Conservation (phyloP, 2,888 invertebrate species). For the Scaptomyza tumidula region DNA sequence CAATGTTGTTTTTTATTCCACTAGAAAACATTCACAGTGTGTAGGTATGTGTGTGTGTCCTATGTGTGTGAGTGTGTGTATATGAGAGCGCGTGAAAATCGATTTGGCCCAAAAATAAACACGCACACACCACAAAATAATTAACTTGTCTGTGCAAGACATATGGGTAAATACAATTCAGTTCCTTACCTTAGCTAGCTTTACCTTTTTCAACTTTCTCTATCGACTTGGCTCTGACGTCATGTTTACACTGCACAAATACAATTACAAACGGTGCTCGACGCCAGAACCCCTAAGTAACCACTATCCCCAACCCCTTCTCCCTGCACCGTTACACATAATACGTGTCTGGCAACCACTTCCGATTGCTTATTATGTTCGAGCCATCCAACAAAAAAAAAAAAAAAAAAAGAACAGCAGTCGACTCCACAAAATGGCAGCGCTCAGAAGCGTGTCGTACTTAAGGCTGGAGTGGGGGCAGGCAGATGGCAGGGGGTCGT, state of each 20-base stretch:
- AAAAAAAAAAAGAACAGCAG: slow-evolving; percentile 25
- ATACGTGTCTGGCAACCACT: slow-evolving; percentile 71
- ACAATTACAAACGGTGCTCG: slow-evolving; percentile 45
- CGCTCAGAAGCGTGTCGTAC: slow-evolving; percentile 21
- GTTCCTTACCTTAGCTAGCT: background rate
- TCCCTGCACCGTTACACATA: slow-evolving; percentile 15
- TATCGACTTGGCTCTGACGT: slow-evolving; percentile 9
- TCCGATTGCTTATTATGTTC: slow-evolving; percentile 75
- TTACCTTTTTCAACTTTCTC: background rate
- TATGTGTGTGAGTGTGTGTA: slow-evolving; percentile 4
- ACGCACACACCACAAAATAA: slow-evolving; percentile 68
- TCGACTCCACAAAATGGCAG: slow-evolving; percentile 32
- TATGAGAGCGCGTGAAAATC: slow-evolving; percentile 67
- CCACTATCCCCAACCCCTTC: slow-evolving; percentile 8
- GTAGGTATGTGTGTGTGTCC: too few relatives aligned
- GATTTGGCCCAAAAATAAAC: slow-evolving; percentile 73
- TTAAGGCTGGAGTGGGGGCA: background rate
- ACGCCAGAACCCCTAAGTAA: slow-evolving; percentile 37
- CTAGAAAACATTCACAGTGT: slow-evolving; percentile 14
- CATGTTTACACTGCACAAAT: slow-evolving; percentile 37
- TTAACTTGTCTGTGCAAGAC: slow-evolving; percentile 79
- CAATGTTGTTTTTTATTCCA: slow-evolving; percentile 42
- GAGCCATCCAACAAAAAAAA: slow-evolving; percentile 35
- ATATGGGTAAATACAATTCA: slow-evolving; percentile 71
- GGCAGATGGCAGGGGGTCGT: background rate